phyloP scores from a whole-genome alignment of 2,797 vertebrate species.

The Macropus fuliginosus region DNA sequence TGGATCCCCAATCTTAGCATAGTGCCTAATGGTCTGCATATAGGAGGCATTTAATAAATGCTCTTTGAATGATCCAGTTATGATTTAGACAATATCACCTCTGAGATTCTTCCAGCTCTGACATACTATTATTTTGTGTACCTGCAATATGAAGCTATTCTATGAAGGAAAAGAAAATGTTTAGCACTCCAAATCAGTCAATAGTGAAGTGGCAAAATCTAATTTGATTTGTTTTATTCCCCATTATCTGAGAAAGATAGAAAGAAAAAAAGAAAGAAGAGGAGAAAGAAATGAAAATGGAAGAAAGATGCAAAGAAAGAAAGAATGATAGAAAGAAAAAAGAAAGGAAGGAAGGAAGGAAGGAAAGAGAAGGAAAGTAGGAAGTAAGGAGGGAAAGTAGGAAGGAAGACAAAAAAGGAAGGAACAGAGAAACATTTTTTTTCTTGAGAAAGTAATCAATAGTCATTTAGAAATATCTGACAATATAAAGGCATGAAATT shows the following conservation, averaged over 20 bases:
- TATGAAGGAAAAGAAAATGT: constrained; percentile 55
- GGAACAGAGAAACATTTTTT: background rate
- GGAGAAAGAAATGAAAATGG: constrained; percentile 38
- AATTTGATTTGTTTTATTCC: constrained; percentile 63
- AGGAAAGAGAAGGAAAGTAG: constrained; percentile 51
- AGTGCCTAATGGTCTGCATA: background rate
- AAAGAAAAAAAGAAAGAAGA: background rate
- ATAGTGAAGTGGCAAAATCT: constrained; percentile 57
- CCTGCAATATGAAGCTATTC: constrained; percentile 39
- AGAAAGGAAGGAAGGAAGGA: constrained; percentile 73
- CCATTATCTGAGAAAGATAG: background rate
- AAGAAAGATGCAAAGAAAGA: no score
- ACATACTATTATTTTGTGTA: background rate
- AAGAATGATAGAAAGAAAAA: background rate
- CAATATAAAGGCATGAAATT: constrained; percentile 48
- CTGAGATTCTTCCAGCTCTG: background rate
- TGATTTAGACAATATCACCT: background rate
- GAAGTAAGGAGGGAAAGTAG: constrained; percentile 38
- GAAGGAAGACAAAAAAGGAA: background rate
- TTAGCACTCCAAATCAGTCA: constrained; percentile 59
- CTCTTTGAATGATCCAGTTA: background rate
- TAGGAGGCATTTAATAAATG: background rate
- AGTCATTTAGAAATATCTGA: constrained; percentile 80
- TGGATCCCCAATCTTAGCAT: background rate
- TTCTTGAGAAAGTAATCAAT: constrained; percentile 68